A percentile compares a stretch with the other conserved stretches of the same genome.
Evolutionary conservation across 2,888 invertebrate species (phyloP).

Genomic region (Andrena flavipes): DNA sequence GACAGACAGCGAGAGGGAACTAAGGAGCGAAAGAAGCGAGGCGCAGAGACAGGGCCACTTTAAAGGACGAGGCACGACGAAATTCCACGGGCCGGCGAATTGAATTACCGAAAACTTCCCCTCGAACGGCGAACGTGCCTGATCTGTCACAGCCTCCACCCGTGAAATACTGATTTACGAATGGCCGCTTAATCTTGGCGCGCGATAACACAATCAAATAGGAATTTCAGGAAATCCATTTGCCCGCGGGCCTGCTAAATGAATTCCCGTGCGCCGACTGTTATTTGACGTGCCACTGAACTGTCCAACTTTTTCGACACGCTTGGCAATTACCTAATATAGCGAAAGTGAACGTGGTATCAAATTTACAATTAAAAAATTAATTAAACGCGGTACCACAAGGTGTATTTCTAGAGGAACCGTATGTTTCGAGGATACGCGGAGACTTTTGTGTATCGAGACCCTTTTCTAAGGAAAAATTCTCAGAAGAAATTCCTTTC

Average conservation of each 20-base stretch:
- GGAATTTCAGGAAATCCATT: neutral
- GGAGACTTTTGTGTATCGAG: no score
- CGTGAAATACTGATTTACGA: constrained; percentile 30
- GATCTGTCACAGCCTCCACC: constrained; percentile 18
- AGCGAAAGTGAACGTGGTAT: no score
- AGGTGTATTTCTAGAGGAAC: no score
- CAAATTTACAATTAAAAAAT: no score
- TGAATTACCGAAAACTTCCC: constrained; percentile 54
- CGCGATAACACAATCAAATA: neutral
- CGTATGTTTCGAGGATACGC: no score
- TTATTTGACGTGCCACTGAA: no score
- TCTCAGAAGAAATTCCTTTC: constrained; percentile 4
- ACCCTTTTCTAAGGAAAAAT: neutral
- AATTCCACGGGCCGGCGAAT: constrained; percentile 39
- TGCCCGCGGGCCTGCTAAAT: no score
- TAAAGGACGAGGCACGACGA: constrained; percentile 25
- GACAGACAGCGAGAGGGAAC: constrained; percentile 32
- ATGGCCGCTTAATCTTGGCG: neutral
- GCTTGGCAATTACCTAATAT: no score
- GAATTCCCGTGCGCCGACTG: no score
- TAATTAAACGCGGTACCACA: no score
- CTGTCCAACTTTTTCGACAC: no score
- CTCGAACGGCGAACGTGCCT: constrained; percentile 34
- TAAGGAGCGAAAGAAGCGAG: constrained; percentile 32
- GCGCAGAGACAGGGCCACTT: constrained; percentile 1